A percentile compares a stretch with the other conserved stretches of the same genome.
Evolutionary conservation across 2,888 invertebrate species (phyloP).

Genomic region (Craniophora ligustri): DNA sequence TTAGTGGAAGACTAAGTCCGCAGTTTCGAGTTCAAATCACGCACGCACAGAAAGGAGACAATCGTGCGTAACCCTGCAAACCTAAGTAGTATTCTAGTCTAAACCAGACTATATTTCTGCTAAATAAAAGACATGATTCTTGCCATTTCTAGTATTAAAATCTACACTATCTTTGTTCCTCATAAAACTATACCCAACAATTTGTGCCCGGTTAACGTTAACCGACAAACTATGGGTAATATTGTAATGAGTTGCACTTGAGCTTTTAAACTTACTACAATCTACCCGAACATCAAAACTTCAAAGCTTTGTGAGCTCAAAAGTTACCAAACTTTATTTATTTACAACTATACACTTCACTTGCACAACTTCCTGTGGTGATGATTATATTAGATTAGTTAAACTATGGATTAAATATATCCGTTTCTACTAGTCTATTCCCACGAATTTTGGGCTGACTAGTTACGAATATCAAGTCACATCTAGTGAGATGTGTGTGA

Average conservation of each 20-base stretch:
- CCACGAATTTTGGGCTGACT: neutral
- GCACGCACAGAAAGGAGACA: no score
- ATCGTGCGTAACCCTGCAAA: no score
- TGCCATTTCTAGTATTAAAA: neutral
- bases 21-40: no score
- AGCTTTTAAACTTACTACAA: conserved; percentile 40
- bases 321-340: conserved; percentile 35
- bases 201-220: conserved; percentile 1
- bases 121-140: neutral
- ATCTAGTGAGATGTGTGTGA: no score
- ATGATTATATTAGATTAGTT: conserved; percentile 21
- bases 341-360: conserved; percentile 36
- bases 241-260: conserved; percentile 44
- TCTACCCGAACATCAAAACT: conserved; percentile 30
- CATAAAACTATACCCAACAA: neutral
- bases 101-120: no score
- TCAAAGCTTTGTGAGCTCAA: conserved; percentile 42
- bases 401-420: conserved; percentile 4
- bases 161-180: neutral
- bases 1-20: no score
- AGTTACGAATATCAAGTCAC: no score
- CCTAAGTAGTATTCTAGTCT: no score
- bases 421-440: no score
- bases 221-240: conserved; percentile 22
- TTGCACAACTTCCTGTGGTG: conserved; percentile 20